A percentile compares a stretch with the other conserved stretches of the same genome.
Evolutionary conservation across 2,888 invertebrate genomes (phyloP).

Genomic region (Scaptomyza parva): DNA sequence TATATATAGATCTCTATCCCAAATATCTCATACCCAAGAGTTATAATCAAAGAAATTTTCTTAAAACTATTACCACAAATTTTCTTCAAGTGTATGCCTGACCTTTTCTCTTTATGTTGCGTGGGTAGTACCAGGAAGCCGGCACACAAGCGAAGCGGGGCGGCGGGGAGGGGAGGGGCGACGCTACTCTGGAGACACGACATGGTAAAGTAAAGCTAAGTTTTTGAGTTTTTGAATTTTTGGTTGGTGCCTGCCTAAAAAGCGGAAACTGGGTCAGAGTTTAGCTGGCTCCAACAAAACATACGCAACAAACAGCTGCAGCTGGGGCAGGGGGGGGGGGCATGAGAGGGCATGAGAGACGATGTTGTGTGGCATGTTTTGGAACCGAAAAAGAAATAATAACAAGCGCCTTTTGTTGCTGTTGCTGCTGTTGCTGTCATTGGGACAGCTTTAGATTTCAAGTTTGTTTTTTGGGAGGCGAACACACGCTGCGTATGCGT

Average conservation of each 20-base stretch:
- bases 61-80: no score
- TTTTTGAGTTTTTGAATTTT: slow-evolving; percentile 40
- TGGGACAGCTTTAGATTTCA: slow-evolving; percentile 15
- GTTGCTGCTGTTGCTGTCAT: slow-evolving; percentile 10
- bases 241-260: slow-evolving; percentile 71
- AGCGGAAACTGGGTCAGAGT: slow-evolving; percentile 77
- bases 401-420: slow-evolving; percentile 11
- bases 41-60: no score
- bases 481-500: slow-evolving; percentile 67
- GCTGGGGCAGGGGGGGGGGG: neutral
- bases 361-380: neutral
- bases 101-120: slow-evolving; percentile 39
- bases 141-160: neutral
- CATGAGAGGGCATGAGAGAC: no score
- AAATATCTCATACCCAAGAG: no score
- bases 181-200: slow-evolving; percentile 40
- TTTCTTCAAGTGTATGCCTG: slow-evolving; percentile 9
- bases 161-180: neutral
- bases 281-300: slow-evolving; percentile 46
- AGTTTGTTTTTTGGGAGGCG: slow-evolving; percentile 22
- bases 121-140: slow-evolving; percentile 25
- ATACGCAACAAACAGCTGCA: slow-evolving; percentile 10
- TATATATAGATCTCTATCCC: no score
- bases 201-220: slow-evolving; percentile 44
- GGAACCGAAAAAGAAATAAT: slow-evolving; percentile 15